Evolutionary conservation across 2,113 vertebrate species (phyloP).

Genomic region (Coracopsis vasa): DNA sequence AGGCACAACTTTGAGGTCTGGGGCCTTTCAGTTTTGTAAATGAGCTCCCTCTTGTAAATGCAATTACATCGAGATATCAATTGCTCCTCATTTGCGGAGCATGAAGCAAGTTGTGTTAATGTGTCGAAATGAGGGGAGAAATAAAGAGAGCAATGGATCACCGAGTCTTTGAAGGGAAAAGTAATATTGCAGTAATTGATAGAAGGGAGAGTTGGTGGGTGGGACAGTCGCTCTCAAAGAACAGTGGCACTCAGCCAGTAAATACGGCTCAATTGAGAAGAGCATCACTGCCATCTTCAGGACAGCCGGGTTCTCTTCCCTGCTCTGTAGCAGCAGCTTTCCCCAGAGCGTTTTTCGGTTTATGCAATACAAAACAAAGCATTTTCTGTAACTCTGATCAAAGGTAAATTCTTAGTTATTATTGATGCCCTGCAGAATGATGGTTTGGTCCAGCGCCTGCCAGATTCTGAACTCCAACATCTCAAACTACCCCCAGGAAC

Average conservation of each 20-base stretch:
- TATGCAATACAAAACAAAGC: not conserved
- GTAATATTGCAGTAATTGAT: constrained; percentile 47
- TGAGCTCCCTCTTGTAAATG: accelerated
- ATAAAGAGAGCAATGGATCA: constrained; percentile 58
- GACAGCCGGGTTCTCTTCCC: not conserved
- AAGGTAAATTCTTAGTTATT: not conserved
- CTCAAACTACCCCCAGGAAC: not conserved
- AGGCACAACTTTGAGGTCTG: not conserved
- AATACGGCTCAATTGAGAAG: not conserved
- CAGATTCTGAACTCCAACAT: not conserved
- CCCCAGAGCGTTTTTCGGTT: not conserved
- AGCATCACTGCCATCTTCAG: constrained; percentile 66
- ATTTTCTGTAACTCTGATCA: not conserved
- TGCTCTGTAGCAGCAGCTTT: not conserved
- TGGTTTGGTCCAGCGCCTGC: not conserved
- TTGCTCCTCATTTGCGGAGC: not conserved
- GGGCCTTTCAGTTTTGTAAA: not conserved
- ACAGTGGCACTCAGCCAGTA: not conserved
- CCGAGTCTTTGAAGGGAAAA: constrained; percentile 55
- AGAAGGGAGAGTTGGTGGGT: constrained; percentile 33
- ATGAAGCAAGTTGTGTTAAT: constrained; percentile 39
- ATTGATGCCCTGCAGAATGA: not conserved
- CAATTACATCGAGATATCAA: not conserved
- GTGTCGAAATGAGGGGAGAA: constrained; percentile 32
- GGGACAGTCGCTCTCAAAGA: constrained; percentile 7